Evolutionary conservation across 2,888 invertebrate species (phyloP).

Genomic region (Tricholauxania praeusta): DNA sequence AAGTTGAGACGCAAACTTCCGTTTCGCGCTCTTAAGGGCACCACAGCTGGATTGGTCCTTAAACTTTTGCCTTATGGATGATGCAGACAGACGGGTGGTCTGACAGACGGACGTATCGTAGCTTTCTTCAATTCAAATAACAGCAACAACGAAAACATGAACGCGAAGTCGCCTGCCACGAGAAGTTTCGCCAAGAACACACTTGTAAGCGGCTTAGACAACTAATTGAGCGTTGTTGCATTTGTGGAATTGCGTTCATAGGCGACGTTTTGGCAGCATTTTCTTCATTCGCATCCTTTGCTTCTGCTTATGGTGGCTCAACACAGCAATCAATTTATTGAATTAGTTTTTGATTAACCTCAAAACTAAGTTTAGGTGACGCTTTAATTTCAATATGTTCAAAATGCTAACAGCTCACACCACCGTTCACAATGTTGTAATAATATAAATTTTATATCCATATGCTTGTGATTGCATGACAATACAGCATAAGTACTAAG

Average conservation of each 20-base stretch:
- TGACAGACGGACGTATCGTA: background rate
- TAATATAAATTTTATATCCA: no score
- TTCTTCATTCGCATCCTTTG: constrained; percentile 33
- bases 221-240: constrained; percentile 57
- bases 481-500: no score
- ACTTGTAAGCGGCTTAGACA: constrained; percentile 33
- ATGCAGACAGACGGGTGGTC: constrained; percentile 31
- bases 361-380: constrained; percentile 45
- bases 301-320: background rate
- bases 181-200: background rate
- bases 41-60: no score
- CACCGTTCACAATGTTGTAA: no score
- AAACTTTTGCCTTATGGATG: background rate
- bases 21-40: background rate
- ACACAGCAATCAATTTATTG: constrained; percentile 43
- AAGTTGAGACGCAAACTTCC: background rate
- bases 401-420: no score
- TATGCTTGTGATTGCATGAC: no score
- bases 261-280: background rate
- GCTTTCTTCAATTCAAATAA: background rate
- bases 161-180: no score
- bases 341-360: constrained; percentile 56
- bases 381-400: no score
- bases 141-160: background rate
- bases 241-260: constrained; percentile 35